Percentiles rank a stretch among this genome's conserved stretches.
phyloP scores from a whole-genome alignment of 2,797 vertebrate genomes.

The Falco berigora region DNA sequence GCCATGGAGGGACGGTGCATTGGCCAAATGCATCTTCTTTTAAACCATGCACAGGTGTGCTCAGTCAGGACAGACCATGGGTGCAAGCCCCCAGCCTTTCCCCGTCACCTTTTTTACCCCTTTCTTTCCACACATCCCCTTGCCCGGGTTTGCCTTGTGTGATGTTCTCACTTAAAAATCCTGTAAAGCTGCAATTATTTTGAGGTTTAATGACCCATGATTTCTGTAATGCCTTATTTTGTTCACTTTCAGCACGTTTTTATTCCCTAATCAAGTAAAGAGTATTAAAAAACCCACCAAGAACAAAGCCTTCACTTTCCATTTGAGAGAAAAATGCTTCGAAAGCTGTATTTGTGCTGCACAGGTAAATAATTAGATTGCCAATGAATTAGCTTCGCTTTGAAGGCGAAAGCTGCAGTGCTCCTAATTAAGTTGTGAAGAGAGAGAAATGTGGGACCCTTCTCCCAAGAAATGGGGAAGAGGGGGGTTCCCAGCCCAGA shows the following conservation, averaged over 20 bases:
- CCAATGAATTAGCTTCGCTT: conserved; percentile 50
- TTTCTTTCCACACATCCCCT: neutral
- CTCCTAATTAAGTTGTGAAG: neutral
- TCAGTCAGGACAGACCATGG: neutral
- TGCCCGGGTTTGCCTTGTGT: neutral
- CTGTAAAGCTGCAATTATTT: conserved; percentile 23
- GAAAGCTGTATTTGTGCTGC: conserved; percentile 39
- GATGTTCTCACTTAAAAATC: neutral
- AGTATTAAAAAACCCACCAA: conserved; percentile 29
- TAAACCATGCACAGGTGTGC: neutral
- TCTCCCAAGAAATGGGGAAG: neutral
- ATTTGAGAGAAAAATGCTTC: conserved; percentile 50
- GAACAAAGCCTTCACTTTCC: conserved; percentile 44
- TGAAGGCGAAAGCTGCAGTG: neutral
- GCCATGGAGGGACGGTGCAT: neutral
- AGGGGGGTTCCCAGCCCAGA: neutral
- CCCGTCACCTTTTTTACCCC: neutral
- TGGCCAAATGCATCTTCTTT: neutral
- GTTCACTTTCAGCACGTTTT: conserved; percentile 54
- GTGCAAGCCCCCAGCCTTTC: neutral
- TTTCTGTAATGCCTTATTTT: conserved; percentile 40
- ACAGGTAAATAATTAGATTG: conserved; percentile 60
- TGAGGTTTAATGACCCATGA: conserved; percentile 31
- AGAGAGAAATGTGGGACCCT: neutral
- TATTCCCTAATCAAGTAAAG: conserved; percentile 49